phyloP scores from a whole-genome alignment of 2,113 vertebrate species.

The Plecotus auritus region DNA sequence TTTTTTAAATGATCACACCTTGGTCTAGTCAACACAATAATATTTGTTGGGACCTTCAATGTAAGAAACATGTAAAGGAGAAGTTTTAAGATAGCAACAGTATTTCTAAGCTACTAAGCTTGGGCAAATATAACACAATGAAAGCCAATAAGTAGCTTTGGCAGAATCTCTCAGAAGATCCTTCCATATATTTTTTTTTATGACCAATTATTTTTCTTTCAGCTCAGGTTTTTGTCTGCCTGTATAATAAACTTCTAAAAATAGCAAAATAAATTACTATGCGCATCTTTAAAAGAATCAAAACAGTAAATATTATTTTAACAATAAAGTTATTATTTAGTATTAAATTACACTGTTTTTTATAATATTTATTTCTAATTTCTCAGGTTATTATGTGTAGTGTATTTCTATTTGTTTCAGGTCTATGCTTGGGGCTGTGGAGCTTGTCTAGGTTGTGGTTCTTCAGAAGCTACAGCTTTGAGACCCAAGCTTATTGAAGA shows the following conservation, averaged over 20 bases:
- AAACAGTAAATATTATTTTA: constrained; percentile 11
- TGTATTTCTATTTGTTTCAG: constrained; percentile 75
- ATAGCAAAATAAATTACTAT: neutral
- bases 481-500: constrained; percentile 95
- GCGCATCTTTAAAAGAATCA: neutral
- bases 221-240: neutral
- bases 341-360: neutral
- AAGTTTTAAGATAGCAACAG: neutral
- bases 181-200: neutral
- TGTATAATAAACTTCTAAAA: neutral
- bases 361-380: constrained; percentile 18
- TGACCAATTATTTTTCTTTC: neutral
- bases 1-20: constrained; percentile 1
- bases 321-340: neutral
- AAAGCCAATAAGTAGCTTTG: neutral
- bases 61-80: neutral
- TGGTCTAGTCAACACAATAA: neutral
- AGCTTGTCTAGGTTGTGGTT: constrained; percentile 96
- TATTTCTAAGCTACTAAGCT: constrained; percentile 2
- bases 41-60: neutral
- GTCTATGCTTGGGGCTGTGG: constrained; percentile 98
- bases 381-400: neutral
- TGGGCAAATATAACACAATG: neutral
- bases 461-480: constrained; percentile 95
- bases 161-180: neutral